These are phyloP conservation scores for Brachylomia viminalis DNA, from an alignment of 2,888 invertebrate genomes.

Conservation along the genomic window DNA sequence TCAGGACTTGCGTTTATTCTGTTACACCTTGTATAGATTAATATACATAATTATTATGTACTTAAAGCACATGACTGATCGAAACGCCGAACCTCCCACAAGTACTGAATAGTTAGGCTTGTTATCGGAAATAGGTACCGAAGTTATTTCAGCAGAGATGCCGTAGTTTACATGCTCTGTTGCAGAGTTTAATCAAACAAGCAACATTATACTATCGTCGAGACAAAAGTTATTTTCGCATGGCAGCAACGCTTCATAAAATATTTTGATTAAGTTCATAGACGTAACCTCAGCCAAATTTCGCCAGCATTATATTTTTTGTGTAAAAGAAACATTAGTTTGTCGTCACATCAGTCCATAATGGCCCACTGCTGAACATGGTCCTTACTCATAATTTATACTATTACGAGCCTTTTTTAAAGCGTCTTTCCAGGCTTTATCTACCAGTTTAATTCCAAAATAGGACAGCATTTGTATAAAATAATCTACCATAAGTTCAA, in stretches of 20 bases:
- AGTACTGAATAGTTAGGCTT: background rate
- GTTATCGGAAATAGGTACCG: background rate
- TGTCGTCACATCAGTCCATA: background rate
- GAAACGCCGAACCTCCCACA: background rate
- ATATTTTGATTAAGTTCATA: background rate
- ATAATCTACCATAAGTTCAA: background rate
- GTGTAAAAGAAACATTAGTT: background rate
- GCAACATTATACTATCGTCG: background rate
- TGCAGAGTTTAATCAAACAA: background rate
- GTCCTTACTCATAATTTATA: too few relatives aligned
- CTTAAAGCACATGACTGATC: background rate
- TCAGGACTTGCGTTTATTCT: too few relatives aligned
- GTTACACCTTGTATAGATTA: too few relatives aligned
- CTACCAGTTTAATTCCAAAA: background rate
- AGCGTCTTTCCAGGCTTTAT: background rate
- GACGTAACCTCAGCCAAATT: background rate
- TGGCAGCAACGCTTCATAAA: conserved; percentile 24
- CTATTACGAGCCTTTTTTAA: too few relatives aligned
- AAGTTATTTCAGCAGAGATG: background rate
- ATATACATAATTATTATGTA: background rate
- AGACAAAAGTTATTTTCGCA: conserved; percentile 36
- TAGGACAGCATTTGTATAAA: background rate
- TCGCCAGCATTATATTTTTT: conserved; percentile 23
- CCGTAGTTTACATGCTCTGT: background rate
- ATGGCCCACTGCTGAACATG: background rate